Evolutionary conservation across 2,888 invertebrate species (phyloP).

Genomic region (Cheiracanthium punctorium): DNA sequence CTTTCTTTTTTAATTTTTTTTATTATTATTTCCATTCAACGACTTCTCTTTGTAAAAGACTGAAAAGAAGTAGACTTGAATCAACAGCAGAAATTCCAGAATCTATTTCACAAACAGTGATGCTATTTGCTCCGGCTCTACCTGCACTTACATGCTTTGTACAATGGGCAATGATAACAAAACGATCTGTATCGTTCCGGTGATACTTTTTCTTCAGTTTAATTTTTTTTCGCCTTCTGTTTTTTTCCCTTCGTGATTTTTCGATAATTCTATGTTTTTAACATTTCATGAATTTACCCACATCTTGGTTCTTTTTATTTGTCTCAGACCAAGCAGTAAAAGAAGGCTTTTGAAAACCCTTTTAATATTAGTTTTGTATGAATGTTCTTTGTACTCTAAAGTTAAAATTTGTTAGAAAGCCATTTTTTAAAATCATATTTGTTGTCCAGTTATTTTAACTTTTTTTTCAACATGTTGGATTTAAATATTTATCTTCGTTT

Average conservation of each 20-base stretch:
- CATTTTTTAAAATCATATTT: not conserved
- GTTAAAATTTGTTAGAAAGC: not conserved
- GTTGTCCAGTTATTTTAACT: no score
- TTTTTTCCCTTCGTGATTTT: not conserved
- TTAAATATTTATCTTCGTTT: not conserved
- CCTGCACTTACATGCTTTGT: constrained; percentile 17
- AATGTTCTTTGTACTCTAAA: constrained; percentile 14
- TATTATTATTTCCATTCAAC: constrained; percentile 55
- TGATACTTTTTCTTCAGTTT: not conserved
- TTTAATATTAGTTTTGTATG: constrained; percentile 16
- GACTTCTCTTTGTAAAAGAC: constrained; percentile 40
- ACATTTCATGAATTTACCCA: constrained; percentile 27
- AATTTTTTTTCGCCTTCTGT: not conserved
- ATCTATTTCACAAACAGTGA: constrained; percentile 65
- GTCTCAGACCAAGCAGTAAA: constrained; percentile 39
- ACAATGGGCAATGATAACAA: constrained; percentile 61
- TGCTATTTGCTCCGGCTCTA: constrained; percentile 43
- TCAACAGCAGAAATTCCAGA: constrained; percentile 55
- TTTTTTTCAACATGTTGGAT: not conserved
- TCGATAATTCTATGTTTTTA: constrained; percentile 38
- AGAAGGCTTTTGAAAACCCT: constrained; percentile 40
- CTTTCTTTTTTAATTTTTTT: constrained; percentile 15
- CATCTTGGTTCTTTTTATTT: constrained; percentile 27
- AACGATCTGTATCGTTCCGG: constrained; percentile 28
- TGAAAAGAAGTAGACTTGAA: constrained; percentile 66